These are phyloP conservation scores for Allophyes oxyacanthae DNA, from an alignment of 2,888 invertebrate genomes.

Conservation along the genomic window DNA sequence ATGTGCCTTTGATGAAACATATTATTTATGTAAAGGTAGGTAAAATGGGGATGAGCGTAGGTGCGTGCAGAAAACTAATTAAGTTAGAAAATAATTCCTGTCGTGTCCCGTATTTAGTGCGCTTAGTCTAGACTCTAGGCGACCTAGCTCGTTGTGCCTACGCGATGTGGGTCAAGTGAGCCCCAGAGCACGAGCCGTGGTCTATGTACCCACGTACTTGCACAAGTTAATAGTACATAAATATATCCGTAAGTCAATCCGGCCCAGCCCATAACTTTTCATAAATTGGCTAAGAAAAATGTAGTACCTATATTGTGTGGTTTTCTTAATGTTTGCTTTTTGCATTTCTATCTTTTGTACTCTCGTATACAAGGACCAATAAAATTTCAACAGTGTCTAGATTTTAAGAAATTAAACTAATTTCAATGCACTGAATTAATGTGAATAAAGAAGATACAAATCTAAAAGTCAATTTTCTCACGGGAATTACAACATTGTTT, in stretches of 20 bases:
- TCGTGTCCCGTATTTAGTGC: constrained; percentile 19
- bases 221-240: constrained; percentile 2
- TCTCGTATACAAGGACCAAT: too few relatives aligned
- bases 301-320: too few relatives aligned
- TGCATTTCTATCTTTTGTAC: too few relatives aligned
- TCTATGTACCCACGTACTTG: constrained; percentile 29
- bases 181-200: constrained; percentile 9
- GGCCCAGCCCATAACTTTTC: too few relatives aligned
- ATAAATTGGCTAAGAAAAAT: too few relatives aligned
- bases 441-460: constrained; percentile 20
- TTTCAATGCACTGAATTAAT: too few relatives aligned
- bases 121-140: constrained; percentile 38
- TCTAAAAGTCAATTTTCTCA: constrained; percentile 45
- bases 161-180: constrained; percentile 54
- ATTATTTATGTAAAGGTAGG: too few relatives aligned
- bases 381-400: too few relatives aligned
- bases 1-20: too few relatives aligned
- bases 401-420: too few relatives aligned
- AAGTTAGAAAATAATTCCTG: constrained; percentile 18
- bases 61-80: constrained; percentile 19
- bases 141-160: constrained; percentile 34
- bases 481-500: constrained; percentile 44
- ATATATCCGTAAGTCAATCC: too few relatives aligned
- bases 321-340: too few relatives aligned
- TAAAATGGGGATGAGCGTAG: not conserved